phyloP scores from a whole-genome alignment of 2,113 vertebrate genomes.

The Tauraco erythrolophus region DNA sequence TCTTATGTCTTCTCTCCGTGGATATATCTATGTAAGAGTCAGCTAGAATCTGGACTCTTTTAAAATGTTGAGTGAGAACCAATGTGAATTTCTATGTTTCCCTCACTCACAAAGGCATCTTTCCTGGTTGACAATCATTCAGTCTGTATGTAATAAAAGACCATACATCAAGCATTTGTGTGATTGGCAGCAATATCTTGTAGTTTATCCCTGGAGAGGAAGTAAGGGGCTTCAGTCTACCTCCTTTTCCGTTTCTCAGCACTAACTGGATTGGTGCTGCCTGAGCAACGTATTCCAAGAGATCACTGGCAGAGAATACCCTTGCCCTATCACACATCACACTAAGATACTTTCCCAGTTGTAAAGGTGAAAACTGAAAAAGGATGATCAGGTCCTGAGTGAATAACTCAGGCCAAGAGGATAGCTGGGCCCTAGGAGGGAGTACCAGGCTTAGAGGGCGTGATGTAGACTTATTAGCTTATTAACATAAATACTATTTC shows the following conservation, averaged over 20 bases:
- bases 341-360: not conserved
- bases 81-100: not conserved
- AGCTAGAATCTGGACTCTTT: not conserved
- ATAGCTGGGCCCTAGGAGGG: not conserved
- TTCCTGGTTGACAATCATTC: not conserved
- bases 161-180: not conserved
- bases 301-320: not conserved
- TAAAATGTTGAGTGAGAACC: not conserved
- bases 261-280: too few relatives aligned
- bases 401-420: not conserved
- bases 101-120: not conserved
- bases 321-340: not conserved
- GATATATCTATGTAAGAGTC: not conserved
- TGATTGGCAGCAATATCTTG: not conserved
- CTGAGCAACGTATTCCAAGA: not conserved
- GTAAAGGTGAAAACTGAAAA: not conserved
- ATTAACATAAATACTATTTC: not conserved
- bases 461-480: not conserved
- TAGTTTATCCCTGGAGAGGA: not conserved
- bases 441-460: not conserved
- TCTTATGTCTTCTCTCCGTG: not conserved
- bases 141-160: not conserved
- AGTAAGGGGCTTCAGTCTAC: not conserved
- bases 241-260: not conserved
- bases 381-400: not conserved